Base-by-base conservation (phyloP, 2,888 invertebrate species). In the Idaea aversata region DNA sequence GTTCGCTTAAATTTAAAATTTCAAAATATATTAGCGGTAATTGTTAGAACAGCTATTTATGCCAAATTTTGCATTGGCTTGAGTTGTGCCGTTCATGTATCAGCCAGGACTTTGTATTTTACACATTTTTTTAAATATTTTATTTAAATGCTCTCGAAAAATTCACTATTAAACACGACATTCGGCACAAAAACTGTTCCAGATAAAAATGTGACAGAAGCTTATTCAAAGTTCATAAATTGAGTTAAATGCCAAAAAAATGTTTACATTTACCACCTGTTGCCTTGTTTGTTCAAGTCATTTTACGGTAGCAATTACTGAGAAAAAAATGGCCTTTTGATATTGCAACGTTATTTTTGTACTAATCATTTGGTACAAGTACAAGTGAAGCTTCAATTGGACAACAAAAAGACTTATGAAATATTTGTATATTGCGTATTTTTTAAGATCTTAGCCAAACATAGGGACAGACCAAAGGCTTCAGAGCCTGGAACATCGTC, bases 191-290 rank as follows among this genome's bases (percentile, higher is more conserved):
- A 57, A 10, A 59, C 64, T 61, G 64, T 7, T 68, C 64, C 62
- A 69, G 69, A 63, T 68, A 63, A 67, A 68, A 63, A 61, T 63
- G 25, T 63, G 63, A 58, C 65, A 63, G 57, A 16, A 34, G 66
- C 59, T 62, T 65, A 65, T 62, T 63, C 62, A 58, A 15, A 71
- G 70, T 70, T 67, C 64, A 72, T 73, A 77, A 75, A 79, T 75
- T 73, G 67, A 64, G 71, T 71, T 67, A 71, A 75, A 63, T 65
- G 69, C 61, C 72, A 59, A 70, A 75, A 75, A 77, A 75, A 75
- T 75, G 75, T 78, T 78, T 73, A 69, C 69, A 68, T 74, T 65
- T 65, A 61, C 34, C 63, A 77, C 77, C 72, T 77, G 79, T 78
- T 76, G 77, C 77, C 61, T 63, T 70, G 68, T 70, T 67, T 63